These are phyloP conservation scores for Pantherophis guttatus DNA, from an alignment of 2,113 vertebrate genomes.

Conservation along the genomic window DNA sequence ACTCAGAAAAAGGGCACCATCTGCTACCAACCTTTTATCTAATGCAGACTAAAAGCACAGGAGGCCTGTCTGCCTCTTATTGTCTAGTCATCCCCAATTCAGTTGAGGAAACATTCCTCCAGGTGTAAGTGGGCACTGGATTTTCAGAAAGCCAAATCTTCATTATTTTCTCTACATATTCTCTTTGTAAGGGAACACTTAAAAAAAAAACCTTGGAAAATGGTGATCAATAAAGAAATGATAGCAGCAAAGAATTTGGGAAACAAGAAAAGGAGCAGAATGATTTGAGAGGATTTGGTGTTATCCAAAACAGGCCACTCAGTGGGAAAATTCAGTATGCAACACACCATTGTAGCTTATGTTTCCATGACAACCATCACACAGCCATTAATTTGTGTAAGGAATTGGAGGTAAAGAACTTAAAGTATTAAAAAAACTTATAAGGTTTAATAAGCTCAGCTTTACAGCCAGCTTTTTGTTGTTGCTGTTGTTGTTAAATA, in stretches of 20 bases:
- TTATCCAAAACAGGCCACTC: not conserved
- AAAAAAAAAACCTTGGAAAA: not conserved
- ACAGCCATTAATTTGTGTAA: not conserved
- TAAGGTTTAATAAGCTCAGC: not conserved
- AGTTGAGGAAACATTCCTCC: not conserved
- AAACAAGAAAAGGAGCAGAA: not conserved
- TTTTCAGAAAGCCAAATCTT: not conserved
- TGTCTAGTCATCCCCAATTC: not conserved
- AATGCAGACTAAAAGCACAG: not conserved
- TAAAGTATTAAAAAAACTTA: not conserved
- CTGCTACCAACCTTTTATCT: not conserved
- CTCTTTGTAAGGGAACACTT: not conserved
- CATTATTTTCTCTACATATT: not conserved
- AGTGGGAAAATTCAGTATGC: not conserved
- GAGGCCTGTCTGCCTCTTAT: not conserved
- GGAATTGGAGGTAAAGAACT: not conserved
- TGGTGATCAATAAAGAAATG: not conserved
- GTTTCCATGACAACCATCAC: slow-evolving; percentile 19
- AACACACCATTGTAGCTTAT: not conserved
- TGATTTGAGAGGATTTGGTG: not conserved
- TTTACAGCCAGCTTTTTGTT: not conserved
- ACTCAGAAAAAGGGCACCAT: not conserved
- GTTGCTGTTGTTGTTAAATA: not conserved
- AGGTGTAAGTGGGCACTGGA: not conserved
- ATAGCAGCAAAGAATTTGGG: not conserved